phyloP scores from a whole-genome alignment of 1,140 invertebrate species.

The Hypsibius dujardini region DNA sequence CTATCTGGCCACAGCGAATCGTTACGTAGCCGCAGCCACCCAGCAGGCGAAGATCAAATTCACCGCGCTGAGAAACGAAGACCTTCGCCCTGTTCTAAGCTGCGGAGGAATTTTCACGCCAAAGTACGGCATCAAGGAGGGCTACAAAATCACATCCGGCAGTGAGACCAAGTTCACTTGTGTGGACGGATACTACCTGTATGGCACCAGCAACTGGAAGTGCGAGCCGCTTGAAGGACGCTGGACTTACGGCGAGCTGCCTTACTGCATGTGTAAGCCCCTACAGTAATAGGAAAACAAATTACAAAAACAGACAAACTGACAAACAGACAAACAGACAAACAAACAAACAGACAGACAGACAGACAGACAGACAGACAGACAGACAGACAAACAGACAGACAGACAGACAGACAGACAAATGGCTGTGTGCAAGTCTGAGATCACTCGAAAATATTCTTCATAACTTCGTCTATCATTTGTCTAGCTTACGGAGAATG shows the following conservation, averaged over 20 bases:
- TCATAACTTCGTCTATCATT: neutral
- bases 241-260: slow-evolving; percentile 14
- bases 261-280: slow-evolving; percentile 16
- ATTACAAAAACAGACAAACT: too few species aligned
- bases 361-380: too few species aligned
- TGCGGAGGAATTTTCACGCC: slow-evolving; percentile 13
- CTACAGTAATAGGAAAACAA: too few species aligned
- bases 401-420: too few species aligned
- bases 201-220: slow-evolving; percentile 1
- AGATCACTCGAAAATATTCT: neutral
- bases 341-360: too few species aligned
- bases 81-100: neutral
- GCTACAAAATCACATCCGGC: neutral
- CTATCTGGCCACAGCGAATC: slow-evolving; percentile 60
- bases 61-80: neutral
- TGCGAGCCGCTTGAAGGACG: neutral
- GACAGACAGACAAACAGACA: too few species aligned
- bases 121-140: slow-evolving; percentile 13
- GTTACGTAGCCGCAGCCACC: slow-evolving; percentile 63
- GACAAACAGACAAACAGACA: too few species aligned
- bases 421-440: neutral
- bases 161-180: neutral
- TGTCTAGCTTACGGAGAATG: slow-evolving; percentile 12
- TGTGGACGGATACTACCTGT: slow-evolving; percentile 14
- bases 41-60: neutral